A percentile compares a stretch with the other conserved stretches of the same genome.
Conservation (phyloP, 2,113 vertebrate species). For the Calypte anna region DNA sequence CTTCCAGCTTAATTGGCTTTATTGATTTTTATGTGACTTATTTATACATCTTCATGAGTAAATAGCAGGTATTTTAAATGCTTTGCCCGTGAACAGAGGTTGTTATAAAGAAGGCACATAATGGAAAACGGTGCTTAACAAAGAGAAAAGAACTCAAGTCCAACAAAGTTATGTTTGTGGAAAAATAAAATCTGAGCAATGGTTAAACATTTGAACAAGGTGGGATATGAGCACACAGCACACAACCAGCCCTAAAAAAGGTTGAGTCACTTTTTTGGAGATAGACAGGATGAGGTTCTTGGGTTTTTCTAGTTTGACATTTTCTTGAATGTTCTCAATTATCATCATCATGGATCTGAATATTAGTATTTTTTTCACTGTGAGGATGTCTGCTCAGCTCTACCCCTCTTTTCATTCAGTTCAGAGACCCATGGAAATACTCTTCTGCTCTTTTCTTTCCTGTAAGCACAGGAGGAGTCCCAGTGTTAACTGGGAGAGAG, state of each 20-base stretch:
- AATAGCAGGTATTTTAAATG: neutral
- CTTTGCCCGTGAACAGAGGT: neutral
- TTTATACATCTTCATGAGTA: neutral
- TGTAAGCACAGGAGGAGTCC: neutral
- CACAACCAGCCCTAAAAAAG: neutral
- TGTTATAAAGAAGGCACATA: neutral
- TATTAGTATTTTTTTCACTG: neutral
- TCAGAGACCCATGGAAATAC: neutral
- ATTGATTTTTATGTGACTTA: neutral
- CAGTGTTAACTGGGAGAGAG: neutral
- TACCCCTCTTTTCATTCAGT: neutral
- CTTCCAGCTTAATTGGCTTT: neutral
- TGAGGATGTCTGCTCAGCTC: neutral
- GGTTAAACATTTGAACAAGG: neutral
- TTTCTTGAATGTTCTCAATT: neutral
- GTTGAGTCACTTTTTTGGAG: neutral
- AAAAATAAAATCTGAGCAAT: neutral
- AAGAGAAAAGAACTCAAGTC: neutral
- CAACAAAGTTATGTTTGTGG: neutral
- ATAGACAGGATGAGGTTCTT: neutral
- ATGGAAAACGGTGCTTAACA: neutral
- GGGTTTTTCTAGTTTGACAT: neutral
- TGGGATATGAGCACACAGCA: neutral
- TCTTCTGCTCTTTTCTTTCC: neutral
- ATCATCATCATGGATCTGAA: neutral